Evolutionary conservation across 2,113 vertebrate genomes (phyloP), one percentile per base, ranked within the genome.

Genomic region (Phoxinus phoxinus): DNA sequence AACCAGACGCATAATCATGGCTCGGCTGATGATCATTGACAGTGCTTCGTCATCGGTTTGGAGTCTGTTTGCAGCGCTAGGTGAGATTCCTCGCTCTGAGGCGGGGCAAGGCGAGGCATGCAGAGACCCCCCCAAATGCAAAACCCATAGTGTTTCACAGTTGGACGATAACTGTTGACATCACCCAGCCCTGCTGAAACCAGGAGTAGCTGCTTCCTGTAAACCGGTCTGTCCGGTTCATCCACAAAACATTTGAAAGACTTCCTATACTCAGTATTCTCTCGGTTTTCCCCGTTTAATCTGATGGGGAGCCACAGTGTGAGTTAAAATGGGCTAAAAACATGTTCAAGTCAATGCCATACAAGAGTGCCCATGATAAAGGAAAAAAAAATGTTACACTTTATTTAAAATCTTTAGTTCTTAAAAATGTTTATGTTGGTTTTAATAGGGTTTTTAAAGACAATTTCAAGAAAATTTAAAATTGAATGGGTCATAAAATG

Each of bases 141-240:
- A 72, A 77, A 61, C 67, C 12, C 19, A 85, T 44, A 15, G 44
- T 32, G 41, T 67, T 65, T 81, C 17, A 65, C 53, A 32, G 61
- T 51, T 85, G 86, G 80, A 85, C 48, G 61, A 82, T 46, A 44
- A 82, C 85, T 53, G 32, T 80, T 88, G 61, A 85, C 82, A 81
- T 85, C 82, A 84, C 41, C 35, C 44, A 71, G 71, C 91, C 61
- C 82, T 6, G 63, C 71, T 19, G 67, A 58, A 74, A 82, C 32
- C n/a, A 81, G 59, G 63, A 81, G 44, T 41, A 90, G 84, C 89
- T 87, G 87, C 89, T 90, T 61, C 76, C 65, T 63, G 46, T 88
- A 76, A 91, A 93, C 91, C 61, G 86, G 90, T 92, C 86, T 21
- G 86, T 88, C 93, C 88, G 90, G 91, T 92, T 93, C 27, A 88